Evolutionary conservation across 2,113 vertebrate species (phyloP).

Genomic region (Sturnira hondurensis): DNA sequence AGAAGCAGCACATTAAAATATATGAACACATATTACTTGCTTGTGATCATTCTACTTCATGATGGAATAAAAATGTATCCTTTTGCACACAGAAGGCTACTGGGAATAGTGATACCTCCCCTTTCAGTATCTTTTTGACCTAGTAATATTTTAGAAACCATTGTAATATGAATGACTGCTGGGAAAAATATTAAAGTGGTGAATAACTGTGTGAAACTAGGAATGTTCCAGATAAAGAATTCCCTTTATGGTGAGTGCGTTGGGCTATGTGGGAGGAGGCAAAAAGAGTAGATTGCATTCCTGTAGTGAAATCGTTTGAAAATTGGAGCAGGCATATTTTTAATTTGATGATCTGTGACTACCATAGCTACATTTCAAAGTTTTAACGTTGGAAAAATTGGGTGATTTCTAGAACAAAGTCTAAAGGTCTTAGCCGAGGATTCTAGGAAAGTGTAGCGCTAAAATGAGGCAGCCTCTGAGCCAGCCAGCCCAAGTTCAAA

Average conservation of each 20-base stretch:
- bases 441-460: not conserved
- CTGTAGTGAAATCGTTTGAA: not conserved
- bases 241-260: not conserved
- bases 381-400: not conserved
- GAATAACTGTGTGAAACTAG: not conserved
- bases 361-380: not conserved
- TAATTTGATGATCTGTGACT: not conserved
- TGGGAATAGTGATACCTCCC: not conserved
- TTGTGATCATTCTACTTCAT: not conserved
- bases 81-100: not conserved
- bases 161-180: not conserved
- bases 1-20: not conserved
- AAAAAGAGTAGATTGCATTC: not conserved
- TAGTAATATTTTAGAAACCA: not conserved
- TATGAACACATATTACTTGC: not conserved
- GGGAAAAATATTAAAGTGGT: not conserved
- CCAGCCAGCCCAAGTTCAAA: not conserved
- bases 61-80: not conserved
- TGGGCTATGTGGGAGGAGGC: not conserved
- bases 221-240: not conserved
- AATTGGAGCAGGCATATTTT: not conserved
- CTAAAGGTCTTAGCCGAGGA: not conserved
- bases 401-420: not conserved
- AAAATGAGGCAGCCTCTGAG: not conserved
- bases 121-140: not conserved